Evolutionary conservation across 2,113 vertebrate species (phyloP), one percentile per base, ranked within the genome.

Genomic region (Todiramphus saurophagus): DNA sequence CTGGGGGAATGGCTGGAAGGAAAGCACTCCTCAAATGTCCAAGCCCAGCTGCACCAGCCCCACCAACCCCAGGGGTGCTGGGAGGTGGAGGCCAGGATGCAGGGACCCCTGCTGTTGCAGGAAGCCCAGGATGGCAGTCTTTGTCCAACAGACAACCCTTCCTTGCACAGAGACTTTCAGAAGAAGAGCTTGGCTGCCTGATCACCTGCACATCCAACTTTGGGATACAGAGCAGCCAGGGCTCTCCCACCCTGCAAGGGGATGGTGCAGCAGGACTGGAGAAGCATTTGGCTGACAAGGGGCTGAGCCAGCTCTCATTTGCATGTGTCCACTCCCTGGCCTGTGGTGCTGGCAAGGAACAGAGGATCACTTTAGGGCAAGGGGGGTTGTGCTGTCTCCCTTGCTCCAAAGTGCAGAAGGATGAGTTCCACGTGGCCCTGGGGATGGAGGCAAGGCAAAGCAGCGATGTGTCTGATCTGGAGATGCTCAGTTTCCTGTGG

Each of bases 1-100:
- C 56, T 85, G 41, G 74, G 81, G 81, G 53, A 93, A 89, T 16
- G 85, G 67, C 86, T 94, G 90, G 90, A 86, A 96, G 95, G 94
- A 94, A 95, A 94, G 93, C 2, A 5, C 66, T 96, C 85, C 90
- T 87, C 94, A 78, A 86, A 91, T 19, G 50, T 87, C 70, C 60
- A 28, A 89, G 86, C 94, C 80, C 92, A 89, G 94, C 85, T 96
- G 94, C 5, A 9, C 51, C 14, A 4, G 86, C 16, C 92, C 46
- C 3, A 2, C 35, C 50, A 86, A 60, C 55, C 48, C 58, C 69
- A 75, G 58, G 72, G 89, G 44, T 2, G 15, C 77, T 75, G 75
- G 63, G 83, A 83, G 48, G 46, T 3, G 8, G 51, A 64, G 37
- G 58, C 41, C 0, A 4, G 56, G 89, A 79, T 50, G 73, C 51